These are phyloP conservation scores for Nebria brevicollis DNA, from an alignment of 2,888 invertebrate species.

Conservation along the genomic window DNA sequence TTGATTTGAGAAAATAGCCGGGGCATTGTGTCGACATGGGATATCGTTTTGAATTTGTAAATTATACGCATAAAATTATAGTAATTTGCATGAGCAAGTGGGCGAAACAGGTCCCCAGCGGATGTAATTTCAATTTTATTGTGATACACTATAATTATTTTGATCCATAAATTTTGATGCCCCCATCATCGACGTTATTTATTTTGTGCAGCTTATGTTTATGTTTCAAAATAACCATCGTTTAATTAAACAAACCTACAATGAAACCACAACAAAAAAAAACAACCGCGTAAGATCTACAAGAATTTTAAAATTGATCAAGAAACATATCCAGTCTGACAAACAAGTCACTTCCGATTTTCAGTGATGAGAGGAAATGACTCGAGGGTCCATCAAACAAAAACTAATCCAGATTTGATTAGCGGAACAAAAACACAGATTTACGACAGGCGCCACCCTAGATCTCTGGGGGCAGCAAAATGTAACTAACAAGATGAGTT, in stretches of 20 bases:
- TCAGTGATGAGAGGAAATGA: neutral
- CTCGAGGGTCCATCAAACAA: neutral
- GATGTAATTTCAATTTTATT: conserved; percentile 47
- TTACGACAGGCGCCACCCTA: conserved; percentile 34
- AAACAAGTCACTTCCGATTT: neutral
- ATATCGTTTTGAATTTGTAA: conserved; percentile 45
- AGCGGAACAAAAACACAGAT: conserved; percentile 35
- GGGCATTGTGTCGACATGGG: conserved; percentile 30
- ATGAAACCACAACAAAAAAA: conserved; percentile 23
- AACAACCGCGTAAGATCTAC: neutral
- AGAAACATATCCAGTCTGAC: too few relatives aligned
- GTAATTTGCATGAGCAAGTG: conserved; percentile 46
- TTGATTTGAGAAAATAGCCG: neutral
- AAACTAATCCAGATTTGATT: conserved; percentile 44
- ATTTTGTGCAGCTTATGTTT: conserved; percentile 45
- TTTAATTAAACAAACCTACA: conserved; percentile 46
- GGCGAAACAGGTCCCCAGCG: conserved; percentile 45
- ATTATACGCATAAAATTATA: conserved; percentile 47
- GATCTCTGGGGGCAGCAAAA: conserved; percentile 30
- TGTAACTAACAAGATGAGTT: conserved; percentile 40
- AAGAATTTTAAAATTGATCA: too few relatives aligned
- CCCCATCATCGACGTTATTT: conserved; percentile 45
- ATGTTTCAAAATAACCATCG: conserved; percentile 41
- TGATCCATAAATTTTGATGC: conserved; percentile 43
- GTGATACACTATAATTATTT: conserved; percentile 45